Evolutionary conservation across 1,140 invertebrate species (phyloP).

Genomic region (Tachypleus tridentatus): DNA sequence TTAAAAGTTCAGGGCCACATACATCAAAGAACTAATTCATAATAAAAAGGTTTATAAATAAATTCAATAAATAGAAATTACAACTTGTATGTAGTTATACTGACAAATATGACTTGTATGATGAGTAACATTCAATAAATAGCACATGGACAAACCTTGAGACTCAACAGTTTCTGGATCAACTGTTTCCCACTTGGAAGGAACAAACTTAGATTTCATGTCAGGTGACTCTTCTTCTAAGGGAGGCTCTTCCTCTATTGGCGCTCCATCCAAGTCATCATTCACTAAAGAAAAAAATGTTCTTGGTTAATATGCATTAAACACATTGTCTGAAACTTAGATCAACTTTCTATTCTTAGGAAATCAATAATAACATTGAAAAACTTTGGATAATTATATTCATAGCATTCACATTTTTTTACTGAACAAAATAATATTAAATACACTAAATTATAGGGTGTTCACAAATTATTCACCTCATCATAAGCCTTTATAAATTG

Average conservation of each 20-base stretch:
- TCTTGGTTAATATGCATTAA: too few species aligned
- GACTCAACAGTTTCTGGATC: conserved; percentile 73
- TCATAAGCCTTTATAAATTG: too few species aligned
- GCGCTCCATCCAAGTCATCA: conserved; percentile 71
- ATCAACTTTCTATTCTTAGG: too few species aligned
- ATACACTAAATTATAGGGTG: too few species aligned
- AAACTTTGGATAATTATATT: conserved; percentile 2
- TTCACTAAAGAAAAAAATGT: conserved; percentile 37
- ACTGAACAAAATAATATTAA: too few species aligned
- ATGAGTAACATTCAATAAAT: too few species aligned
- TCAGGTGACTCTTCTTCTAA: conserved; percentile 26
- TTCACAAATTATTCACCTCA: too few species aligned
- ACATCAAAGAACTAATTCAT: neutral
- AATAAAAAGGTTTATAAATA: neutral
- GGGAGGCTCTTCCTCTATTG: conserved; percentile 34
- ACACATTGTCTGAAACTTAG: too few species aligned
- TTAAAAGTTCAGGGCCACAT: neutral
- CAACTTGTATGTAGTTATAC: neutral
- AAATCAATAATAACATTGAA: neutral
- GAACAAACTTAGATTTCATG: conserved; percentile 42
- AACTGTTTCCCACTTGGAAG: conserved; percentile 91
- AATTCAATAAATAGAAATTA: neutral
- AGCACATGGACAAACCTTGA: conserved; percentile 35
- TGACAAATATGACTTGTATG: neutral
- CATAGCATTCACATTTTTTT: conserved; percentile 1